Percentiles rank a stretch among this genome's conserved stretches.
These are phyloP conservation scores for Drosophila austrosaltans DNA, from an alignment of 2,888 invertebrate species.

Conservation along the genomic window DNA sequence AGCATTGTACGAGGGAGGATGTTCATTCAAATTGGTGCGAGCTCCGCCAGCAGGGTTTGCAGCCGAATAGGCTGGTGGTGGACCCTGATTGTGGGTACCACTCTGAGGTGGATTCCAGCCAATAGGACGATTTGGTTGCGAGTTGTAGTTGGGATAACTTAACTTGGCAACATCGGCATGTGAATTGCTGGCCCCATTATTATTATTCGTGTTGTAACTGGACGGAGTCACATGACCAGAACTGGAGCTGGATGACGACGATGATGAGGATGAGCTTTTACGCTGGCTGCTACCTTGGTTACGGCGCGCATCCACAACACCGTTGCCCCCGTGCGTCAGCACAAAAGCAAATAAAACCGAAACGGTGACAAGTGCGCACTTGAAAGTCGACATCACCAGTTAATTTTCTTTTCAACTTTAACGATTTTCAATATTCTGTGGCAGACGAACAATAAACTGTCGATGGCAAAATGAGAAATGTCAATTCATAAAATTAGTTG, in stretches of 20 bases:
- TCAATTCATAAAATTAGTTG: conserved; percentile 33
- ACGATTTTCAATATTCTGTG: conserved; percentile 50
- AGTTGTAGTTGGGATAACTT: conserved; percentile 81
- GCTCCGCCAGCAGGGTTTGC: conserved; percentile 80
- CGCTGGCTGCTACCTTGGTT: conserved; percentile 71
- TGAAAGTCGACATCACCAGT: conserved; percentile 47
- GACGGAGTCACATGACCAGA: conserved; percentile 81
- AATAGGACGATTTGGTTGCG: conserved; percentile 81
- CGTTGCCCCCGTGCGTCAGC: conserved; percentile 50
- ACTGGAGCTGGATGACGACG: conserved; percentile 49
- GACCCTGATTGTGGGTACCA: conserved; percentile 55
- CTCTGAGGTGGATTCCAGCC: conserved; percentile 82
- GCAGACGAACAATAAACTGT: too few species aligned
- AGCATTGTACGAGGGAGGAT: conserved; percentile 80
- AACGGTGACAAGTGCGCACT: conserved; percentile 60
- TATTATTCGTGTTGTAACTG: conserved; percentile 61
- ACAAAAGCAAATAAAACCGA: conserved; percentile 48
- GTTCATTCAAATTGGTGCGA: conserved; percentile 79
- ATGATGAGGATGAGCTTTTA: conserved; percentile 69
- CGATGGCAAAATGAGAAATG: conserved; percentile 24
- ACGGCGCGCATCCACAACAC: conserved; percentile 76
- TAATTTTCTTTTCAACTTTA: conserved; percentile 33
- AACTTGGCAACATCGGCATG: conserved; percentile 81
- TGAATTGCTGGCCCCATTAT: conserved; percentile 70
- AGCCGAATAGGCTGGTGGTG: conserved; percentile 82